Percentiles rank a stretch among this genome's conserved stretches.
phyloP scores from a whole-genome alignment of 2,113 vertebrate genomes.

The Lota lota region DNA sequence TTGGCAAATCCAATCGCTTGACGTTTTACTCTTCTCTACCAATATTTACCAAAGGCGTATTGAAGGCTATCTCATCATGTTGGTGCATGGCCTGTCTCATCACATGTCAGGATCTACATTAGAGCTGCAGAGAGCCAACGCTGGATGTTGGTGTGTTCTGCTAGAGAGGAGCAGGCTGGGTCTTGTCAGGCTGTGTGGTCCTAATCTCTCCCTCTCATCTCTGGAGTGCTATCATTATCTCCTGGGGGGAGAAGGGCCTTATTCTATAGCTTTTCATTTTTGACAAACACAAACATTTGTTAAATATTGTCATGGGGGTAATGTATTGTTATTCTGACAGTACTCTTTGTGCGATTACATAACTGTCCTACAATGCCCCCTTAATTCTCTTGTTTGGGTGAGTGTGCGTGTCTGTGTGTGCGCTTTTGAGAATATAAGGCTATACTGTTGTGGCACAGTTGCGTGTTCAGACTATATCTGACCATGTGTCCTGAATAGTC shows the following conservation, averaged over 20 bases:
- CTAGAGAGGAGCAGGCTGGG: neutral
- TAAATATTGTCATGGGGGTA: neutral
- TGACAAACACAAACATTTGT: neutral
- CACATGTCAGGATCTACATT: too few relatives aligned
- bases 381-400: too few relatives aligned
- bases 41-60: too few relatives aligned
- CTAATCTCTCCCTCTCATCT: neutral
- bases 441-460: neutral
- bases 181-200: constrained; percentile 2
- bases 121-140: neutral
- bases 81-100: too few relatives aligned
- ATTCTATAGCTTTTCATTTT: neutral
- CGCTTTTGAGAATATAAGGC: neutral
- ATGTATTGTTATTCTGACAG: neutral
- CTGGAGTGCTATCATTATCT: neutral
- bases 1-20: too few relatives aligned
- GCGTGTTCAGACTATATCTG: neutral
- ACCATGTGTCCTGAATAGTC: neutral
- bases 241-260: neutral
- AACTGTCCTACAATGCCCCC: too few relatives aligned
- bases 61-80: too few relatives aligned
- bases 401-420: constrained; percentile 4
- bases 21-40: too few relatives aligned
- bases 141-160: neutral
- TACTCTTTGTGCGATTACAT: too few relatives aligned